Conservation (phyloP, 92 coral and sea anemone species). For the Bergia puertoricense region DNA sequence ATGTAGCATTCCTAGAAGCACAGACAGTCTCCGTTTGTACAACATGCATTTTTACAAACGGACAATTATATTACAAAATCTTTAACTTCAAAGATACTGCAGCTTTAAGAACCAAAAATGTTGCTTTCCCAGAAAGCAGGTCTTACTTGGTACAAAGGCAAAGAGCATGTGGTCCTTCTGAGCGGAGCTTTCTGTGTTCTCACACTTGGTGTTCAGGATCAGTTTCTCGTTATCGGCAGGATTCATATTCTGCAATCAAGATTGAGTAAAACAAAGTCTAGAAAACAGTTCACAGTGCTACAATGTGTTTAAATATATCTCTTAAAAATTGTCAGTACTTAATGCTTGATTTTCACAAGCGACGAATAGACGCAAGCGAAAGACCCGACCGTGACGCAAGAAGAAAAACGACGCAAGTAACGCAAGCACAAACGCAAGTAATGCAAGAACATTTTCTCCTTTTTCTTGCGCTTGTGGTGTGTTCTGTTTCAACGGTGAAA, state of each 20-base stretch:
- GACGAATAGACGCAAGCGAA: too few relatives aligned
- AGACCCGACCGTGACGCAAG: too few relatives aligned
- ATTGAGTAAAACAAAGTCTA: neutral
- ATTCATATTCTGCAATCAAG: conserved; percentile 57
- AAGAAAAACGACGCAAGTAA: too few relatives aligned
- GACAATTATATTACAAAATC: neutral
- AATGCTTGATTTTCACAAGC: too few relatives aligned
- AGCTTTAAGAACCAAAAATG: too few relatives aligned
- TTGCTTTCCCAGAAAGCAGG: neutral
- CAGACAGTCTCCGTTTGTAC: neutral
- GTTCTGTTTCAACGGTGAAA: too few relatives aligned
- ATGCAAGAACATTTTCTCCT: too few relatives aligned
- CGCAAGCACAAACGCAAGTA: too few relatives aligned
- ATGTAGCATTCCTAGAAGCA: neutral
- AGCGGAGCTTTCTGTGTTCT: conserved; percentile 68
- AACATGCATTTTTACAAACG: neutral
- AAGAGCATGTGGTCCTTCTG: conserved; percentile 74
- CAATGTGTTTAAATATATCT: too few relatives aligned
- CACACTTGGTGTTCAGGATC: conserved; percentile 80
- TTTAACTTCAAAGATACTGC: neutral
- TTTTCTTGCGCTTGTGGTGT: too few relatives aligned
- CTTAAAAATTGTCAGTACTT: too few relatives aligned
- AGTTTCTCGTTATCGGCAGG: conserved; percentile 72
- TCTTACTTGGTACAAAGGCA: conserved; percentile 91
- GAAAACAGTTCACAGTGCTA: neutral